Evolutionary conservation across 2,797 vertebrate species (phyloP), one percentile per base, ranked within the genome.

Genomic region (Enteromius treurensis): DNA sequence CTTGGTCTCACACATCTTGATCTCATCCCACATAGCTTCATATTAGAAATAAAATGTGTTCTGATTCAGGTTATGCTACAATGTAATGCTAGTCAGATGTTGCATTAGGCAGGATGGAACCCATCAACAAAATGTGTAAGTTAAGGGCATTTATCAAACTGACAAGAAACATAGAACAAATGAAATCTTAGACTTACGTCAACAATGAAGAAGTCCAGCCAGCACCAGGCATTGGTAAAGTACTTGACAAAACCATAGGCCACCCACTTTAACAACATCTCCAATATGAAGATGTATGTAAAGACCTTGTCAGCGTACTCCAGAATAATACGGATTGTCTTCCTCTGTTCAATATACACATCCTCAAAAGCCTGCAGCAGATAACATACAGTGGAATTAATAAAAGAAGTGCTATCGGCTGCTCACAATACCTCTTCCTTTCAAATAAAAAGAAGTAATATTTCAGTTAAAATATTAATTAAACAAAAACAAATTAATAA

Each of bases 201-300:
- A 91, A 99, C 98, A 87, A 99, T 99, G 94, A 99, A 98, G 96
- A 99, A 99, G 92, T 99, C 98, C 89, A 99, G 95, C 98, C 98
- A 99, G 92, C 98, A 99, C 98, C 98, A 99, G 88, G 98, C 98
- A 0, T 99, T 99, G 75, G 98, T 99, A 94, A 99, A 99, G 91
- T 99, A 99, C 90, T 99, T 99, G 88, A 97, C 96, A 21, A 99
- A 99, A 69, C 98, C 98, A 0, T 99, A 99, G 75, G 98, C 98
- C 0, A 98, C 97, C 98, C 98, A 99, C 86, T 99, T 99, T 53
- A 99, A 95, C 92, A 99, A 79, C 98, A 99, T 99, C 93, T 99
- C 98, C 95, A 99, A 92, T 92, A 99, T 99, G 92, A 99, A 99
- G 88, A 99, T 99, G 92, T 99, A 99, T 19, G 98, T 99, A 93